A percentile compares a stretch with the other conserved stretches of the same genome.
phyloP scores from a whole-genome alignment of 2,888 invertebrate species.

The Campoplex nolae region DNA sequence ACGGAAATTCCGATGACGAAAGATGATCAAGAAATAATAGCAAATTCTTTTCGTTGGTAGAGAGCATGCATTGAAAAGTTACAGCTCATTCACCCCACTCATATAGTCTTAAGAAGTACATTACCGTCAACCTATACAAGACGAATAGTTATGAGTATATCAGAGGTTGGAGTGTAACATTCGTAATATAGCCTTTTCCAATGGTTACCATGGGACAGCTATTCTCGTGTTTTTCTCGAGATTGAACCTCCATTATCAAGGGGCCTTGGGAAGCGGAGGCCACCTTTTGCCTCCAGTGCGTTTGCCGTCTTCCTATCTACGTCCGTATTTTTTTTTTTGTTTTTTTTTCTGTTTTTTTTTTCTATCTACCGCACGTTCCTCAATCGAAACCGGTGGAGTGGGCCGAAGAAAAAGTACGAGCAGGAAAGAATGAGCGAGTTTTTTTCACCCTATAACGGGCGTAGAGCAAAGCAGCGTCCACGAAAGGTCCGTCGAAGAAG shows the following conservation, averaged over 20 bases:
- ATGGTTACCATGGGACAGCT: conserved; percentile 43
- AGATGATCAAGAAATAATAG: conserved; percentile 4
- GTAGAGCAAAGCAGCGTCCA: conserved; percentile 52
- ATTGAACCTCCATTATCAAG: conserved; percentile 66
- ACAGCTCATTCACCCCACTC: not conserved
- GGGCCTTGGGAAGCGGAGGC: conserved; percentile 49
- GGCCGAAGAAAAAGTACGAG: conserved; percentile 17
- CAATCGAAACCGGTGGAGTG: conserved; percentile 42
- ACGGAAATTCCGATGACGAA: conserved; percentile 43
- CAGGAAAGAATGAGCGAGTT: conserved; percentile 36
- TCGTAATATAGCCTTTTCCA: conserved; percentile 34
- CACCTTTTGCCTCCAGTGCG: conserved; percentile 47
- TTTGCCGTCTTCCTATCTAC: conserved; percentile 52
- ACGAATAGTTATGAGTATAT: conserved; percentile 50
- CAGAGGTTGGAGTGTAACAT: conserved; percentile 10
- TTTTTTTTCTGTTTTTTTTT: conserved; percentile 9
- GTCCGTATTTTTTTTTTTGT: not conserved
- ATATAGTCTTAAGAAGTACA: conserved; percentile 31
- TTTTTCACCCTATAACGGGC: conserved; percentile 27
- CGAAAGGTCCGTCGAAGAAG: conserved; percentile 65
- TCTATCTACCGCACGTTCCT: conserved; percentile 37
- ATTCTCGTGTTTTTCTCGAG: conserved; percentile 63
- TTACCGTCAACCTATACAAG: conserved; percentile 45
- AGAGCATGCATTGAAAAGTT: not conserved
- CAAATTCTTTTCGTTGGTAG: not conserved